phyloP scores from a whole-genome alignment of 2,797 vertebrate genomes.

The Mustela erminea region DNA sequence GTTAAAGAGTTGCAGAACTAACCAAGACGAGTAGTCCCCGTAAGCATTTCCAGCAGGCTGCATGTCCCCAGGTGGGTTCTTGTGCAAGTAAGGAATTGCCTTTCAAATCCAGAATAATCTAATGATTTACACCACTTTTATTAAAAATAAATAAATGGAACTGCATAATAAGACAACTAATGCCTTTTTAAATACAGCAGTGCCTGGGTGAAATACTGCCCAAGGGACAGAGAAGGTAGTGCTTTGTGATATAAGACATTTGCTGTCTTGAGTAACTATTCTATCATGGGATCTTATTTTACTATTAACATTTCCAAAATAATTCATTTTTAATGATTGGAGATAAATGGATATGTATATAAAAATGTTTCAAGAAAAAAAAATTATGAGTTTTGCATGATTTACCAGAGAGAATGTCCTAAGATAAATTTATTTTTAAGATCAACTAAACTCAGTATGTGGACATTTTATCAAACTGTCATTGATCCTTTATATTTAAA shows the following conservation, averaged over 20 bases:
- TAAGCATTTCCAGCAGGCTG: background rate
- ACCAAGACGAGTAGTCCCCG: background rate
- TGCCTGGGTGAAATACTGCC: background rate
- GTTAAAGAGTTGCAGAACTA: background rate
- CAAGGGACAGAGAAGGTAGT: background rate
- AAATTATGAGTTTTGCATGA: conserved; percentile 69
- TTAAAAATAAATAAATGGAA: conserved; percentile 51
- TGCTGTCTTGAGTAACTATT: background rate
- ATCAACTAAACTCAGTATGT: conserved; percentile 34
- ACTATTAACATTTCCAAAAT: background rate
- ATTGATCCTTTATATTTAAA: conserved; percentile 53
- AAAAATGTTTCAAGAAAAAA: background rate
- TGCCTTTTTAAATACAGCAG: background rate
- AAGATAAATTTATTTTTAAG: conserved; percentile 47
- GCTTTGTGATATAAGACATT: background rate
- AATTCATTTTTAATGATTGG: conserved; percentile 52
- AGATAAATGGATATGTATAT: background rate
- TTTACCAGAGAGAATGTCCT: conserved; percentile 64
- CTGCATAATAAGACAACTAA: background rate
- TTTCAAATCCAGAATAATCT: conserved; percentile 5
- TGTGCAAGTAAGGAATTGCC: background rate
- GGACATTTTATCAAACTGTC: background rate
- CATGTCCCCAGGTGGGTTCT: background rate
- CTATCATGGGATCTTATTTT: background rate
- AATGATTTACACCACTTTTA: conserved; percentile 16